Base-by-base conservation (phyloP, 1,140 invertebrate genomes). In the Andricus grossulariae region DNA sequence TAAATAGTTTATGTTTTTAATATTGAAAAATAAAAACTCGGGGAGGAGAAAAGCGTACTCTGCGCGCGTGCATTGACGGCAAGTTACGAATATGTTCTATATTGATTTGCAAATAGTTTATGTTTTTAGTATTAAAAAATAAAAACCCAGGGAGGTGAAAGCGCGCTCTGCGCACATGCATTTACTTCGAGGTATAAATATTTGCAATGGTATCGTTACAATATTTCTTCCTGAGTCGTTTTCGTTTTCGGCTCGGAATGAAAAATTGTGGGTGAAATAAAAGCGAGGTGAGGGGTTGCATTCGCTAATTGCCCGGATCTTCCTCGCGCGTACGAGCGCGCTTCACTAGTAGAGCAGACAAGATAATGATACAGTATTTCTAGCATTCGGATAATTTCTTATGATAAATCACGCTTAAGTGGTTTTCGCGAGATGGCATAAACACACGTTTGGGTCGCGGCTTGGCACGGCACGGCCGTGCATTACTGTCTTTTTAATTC, bases 341-440 rank as follows among this genome's bases (percentile, higher is more conserved):
- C 73, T 79, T 76, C 79, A 78, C 82, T 78, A 82, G 79, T 71
- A 78, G 78, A 83, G 80, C 77, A 77, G 84, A 85, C 83, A 86
- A 83, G 85, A 89, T 91, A 90, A 91, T 91, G 84, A 91, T 88
- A 90, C 85, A 82, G 87, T 90, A 88, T 89, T 90, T 90, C 88
- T 91, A 89, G 89, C 90, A 90, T 91, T 91, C 88, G 83, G 88
- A 91, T 90, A 90, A 91, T 90, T 89, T 88, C 85, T 87, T 80
- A 83, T 84, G 85, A 91, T 91, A 91, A 91, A 91, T 91, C 90
- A 91, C 73, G 76, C 73, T 79, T 90, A 90, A 91, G 88, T 90
- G 88, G 88, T 88, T 85, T 79, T 82, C 85, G 86, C 84, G 83
- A 86, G 88, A 90, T 87, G 86, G 84, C 83, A 85, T 91, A 90